phyloP scores from a whole-genome alignment of 2,797 vertebrate genomes.

The Merluccius polli region DNA sequence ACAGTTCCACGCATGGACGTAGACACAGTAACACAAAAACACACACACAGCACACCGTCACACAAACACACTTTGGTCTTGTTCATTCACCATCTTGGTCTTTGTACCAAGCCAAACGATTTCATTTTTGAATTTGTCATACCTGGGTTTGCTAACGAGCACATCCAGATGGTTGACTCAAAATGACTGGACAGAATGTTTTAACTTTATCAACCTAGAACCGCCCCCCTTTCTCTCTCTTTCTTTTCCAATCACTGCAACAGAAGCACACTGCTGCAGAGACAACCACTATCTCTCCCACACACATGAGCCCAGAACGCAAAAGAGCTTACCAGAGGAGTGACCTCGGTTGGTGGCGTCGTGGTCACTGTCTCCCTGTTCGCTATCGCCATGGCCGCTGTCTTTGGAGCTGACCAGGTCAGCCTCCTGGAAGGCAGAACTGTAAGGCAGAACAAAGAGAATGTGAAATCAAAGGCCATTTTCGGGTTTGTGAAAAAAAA shows the following conservation, averaged over 20 bases:
- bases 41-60: conserved; percentile 5
- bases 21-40: background rate
- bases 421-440: conserved; percentile 98
- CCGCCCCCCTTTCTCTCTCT: background rate
- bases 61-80: background rate
- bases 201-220: background rate
- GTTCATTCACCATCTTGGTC: background rate
- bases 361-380: conserved; percentile 98
- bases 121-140: background rate
- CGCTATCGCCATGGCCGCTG: conserved; percentile 98
- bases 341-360: conserved; percentile 96
- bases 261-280: background rate
- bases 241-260: background rate
- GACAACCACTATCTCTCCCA: background rate
- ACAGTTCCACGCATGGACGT: too few relatives aligned
- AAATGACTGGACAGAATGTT: background rate
- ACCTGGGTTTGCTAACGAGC: background rate
- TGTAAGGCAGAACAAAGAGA: conserved; percentile 46
- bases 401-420: conserved; percentile 99
- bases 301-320: background rate
- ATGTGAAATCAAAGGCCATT: background rate
- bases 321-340: conserved; percentile 82
- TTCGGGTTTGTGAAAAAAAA: too few relatives aligned
- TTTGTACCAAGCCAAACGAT: background rate
- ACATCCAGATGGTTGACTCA: background rate